These are phyloP conservation scores for Phyllotreta striolata DNA, from an alignment of 2,888 invertebrate species.

Conservation along the genomic window DNA sequence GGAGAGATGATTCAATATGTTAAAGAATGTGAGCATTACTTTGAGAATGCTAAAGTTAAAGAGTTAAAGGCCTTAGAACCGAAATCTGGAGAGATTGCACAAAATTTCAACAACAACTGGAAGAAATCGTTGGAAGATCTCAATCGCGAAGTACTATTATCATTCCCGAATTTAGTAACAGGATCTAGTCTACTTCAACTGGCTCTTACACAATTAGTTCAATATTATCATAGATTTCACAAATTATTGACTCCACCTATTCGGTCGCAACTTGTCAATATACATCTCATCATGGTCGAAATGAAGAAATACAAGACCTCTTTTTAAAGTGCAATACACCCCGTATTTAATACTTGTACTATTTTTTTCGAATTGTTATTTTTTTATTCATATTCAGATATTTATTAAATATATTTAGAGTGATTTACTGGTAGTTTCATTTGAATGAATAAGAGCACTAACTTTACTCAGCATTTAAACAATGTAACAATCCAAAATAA, in stretches of 20 bases:
- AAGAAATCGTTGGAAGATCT: conserved; percentile 94
- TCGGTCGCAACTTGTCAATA: conserved; percentile 91
- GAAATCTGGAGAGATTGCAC: conserved; percentile 85
- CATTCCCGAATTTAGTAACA: conserved; percentile 95
- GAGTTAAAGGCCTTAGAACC: conserved; percentile 79
- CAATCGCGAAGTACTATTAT: conserved; percentile 91
- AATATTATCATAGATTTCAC: conserved; percentile 97
- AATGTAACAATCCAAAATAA: no score
- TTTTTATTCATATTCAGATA: conserved; percentile 35
- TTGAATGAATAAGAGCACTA: neutral
- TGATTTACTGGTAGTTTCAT: neutral
- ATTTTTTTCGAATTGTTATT: conserved; percentile 35
- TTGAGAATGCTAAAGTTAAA: conserved; percentile 78
- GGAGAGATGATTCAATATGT: conserved; percentile 96
- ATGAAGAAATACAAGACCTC: conserved; percentile 97
- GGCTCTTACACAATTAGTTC: conserved; percentile 93
- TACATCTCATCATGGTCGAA: conserved; percentile 99
- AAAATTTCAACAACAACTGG: conserved; percentile 93
- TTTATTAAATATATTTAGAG: conserved; percentile 37
- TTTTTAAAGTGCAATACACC: conserved; percentile 35
- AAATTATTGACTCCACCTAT: conserved; percentile 89
- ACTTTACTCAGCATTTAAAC: no score
- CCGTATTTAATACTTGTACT: conserved; percentile 27
- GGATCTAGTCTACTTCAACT: conserved; percentile 94
- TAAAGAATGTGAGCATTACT: conserved; percentile 88